These are phyloP conservation scores for Pyralis farinalis DNA, from an alignment of 2,888 invertebrate genomes.

Conservation along the genomic window DNA sequence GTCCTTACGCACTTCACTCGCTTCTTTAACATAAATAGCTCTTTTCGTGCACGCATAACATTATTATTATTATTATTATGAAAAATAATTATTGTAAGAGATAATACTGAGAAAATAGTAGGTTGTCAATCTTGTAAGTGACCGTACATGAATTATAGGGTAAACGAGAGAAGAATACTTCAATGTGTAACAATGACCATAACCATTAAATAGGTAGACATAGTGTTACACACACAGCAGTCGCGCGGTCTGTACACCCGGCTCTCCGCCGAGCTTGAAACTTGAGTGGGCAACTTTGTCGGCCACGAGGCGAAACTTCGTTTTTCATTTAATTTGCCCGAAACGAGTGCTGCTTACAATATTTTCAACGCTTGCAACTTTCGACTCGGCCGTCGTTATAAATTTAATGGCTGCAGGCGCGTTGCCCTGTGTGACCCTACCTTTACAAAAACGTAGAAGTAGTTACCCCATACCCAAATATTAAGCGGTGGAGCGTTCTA, in stretches of 20 bases:
- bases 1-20: too few relatives aligned
- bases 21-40: too few relatives aligned
- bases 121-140: too few relatives aligned
- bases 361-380: conserved; percentile 74
- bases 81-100: too few relatives aligned
- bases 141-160: too few relatives aligned
- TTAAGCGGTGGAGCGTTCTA: not conserved
- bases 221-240: conserved; percentile 26
- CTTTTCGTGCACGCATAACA: too few relatives aligned
- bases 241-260: conserved; percentile 32
- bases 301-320: conserved; percentile 66
- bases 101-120: too few relatives aligned
- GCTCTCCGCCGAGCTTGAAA: conserved; percentile 48
- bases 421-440: conserved; percentile 18
- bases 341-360: conserved; percentile 77
- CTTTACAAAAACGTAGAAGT: conserved; percentile 6
- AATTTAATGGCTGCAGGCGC: conserved; percentile 52
- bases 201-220: conserved; percentile 6
- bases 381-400: conserved; percentile 65
- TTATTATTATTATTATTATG: too few relatives aligned
- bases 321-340: conserved; percentile 78
- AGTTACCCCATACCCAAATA: conserved; percentile 1
- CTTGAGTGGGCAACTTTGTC: conserved; percentile 73
- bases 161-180: too few relatives aligned
- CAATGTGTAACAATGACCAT: not conserved